Base-by-base conservation (phyloP, 2,888 invertebrate genomes). In the Anthrax anthrax region DNA sequence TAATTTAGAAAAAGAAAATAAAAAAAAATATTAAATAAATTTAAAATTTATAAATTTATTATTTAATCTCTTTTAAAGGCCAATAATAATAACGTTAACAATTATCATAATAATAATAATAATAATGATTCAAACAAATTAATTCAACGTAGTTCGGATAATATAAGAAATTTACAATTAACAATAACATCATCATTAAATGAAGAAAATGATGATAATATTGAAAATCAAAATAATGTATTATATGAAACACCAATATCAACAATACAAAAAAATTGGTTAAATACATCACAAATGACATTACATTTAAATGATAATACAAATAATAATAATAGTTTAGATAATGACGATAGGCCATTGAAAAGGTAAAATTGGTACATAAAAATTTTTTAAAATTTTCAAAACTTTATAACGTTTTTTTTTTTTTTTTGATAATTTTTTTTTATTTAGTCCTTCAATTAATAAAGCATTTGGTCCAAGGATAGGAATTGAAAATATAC, bases 381-480 rank as follows among this genome's bases (percentile, higher is more conserved):
- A n/a, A n/a, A n/a, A n/a, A n/a, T n/a, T n/a, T n/a, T n/a, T n/a
- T n/a, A n/a, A n/a, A n/a, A n/a, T n/a, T n/a, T n/a, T n/a, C n/a
- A n/a, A n/a, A n/a, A n/a, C n/a, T n/a, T n/a, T n/a, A n/a, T n/a
- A n/a, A n/a, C n/a, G n/a, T n/a, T n/a, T n/a, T n/a, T n/a, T n/a
- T n/a, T n/a, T n/a, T n/a, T n/a, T n/a, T n/a, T n/a, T n/a, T n/a
- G n/a, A n/a, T n/a, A n/a, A n/a, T n/a, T n/a, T n/a, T n/a, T n/a
- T n/a, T n/a, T n/a, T n/a, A n/a, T n/a, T 43, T 49, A 60, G 67
- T 55, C 60, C 69, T 19, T 61, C 64, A 32, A 12, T 8, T 9
- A 9, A 32, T 12, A 32, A 70, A 48, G 72, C 73, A 0, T 75
- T 75, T 55, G 75, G 75, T 0, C 74, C 74, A 0, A 71, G 70